A percentile compares a stretch with the other conserved stretches of the same genome.
Evolutionary conservation across 2,113 vertebrate species (phyloP).

Genomic region (Neolamprologus variostigma): DNA sequence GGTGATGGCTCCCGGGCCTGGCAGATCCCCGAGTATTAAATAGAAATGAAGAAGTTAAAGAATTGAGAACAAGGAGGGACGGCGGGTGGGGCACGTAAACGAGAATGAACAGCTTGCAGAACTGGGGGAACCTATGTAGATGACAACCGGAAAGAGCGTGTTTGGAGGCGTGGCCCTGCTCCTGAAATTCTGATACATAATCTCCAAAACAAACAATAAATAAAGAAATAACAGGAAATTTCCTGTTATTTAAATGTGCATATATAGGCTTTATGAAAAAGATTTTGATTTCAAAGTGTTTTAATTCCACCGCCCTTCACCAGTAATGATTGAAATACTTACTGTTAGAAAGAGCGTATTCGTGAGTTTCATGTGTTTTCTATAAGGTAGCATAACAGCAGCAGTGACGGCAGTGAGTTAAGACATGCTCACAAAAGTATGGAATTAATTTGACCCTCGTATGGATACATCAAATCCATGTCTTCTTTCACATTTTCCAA

Average conservation of each 20-base stretch:
- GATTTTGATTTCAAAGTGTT: background rate
- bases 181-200: background rate
- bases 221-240: background rate
- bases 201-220: background rate
- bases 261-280: background rate
- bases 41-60: background rate
- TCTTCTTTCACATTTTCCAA: background rate
- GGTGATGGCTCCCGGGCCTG: rapidly evolving
- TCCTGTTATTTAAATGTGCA: background rate
- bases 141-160: background rate
- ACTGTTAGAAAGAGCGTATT: background rate
- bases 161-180: background rate
- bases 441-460: background rate
- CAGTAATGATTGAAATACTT: background rate
- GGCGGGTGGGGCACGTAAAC: background rate
- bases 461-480: background rate
- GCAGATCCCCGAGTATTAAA: background rate
- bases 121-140: background rate
- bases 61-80: rapidly evolving
- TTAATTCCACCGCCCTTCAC: background rate
- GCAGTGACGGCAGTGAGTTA: background rate
- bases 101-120: background rate
- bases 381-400: background rate
- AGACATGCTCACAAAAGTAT: background rate
- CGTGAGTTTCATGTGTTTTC: background rate